Base-by-base conservation (phyloP, 2,888 invertebrate species). In the Cylloceria caligata region DNA sequence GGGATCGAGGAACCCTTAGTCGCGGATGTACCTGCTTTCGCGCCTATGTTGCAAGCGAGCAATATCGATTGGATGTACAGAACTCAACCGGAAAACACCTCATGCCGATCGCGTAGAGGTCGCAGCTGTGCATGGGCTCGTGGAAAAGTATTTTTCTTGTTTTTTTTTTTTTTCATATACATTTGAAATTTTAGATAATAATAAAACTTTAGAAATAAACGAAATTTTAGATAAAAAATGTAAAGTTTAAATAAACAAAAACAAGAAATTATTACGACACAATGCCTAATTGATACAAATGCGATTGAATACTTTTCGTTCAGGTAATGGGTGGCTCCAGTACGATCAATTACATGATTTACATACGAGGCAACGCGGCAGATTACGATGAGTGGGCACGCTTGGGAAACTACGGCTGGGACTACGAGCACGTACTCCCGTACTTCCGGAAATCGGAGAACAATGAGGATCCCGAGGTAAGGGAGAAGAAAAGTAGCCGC, bases 21-120 rank as follows among this genome's bases (percentile, higher is more conserved):
- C 0, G 95, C 95, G 0, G 95, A 95, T 52, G 95, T 96, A 0
- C 96, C 96, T 5, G 94, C 95, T 0, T 94, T 96, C 13, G 95
- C 96, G 0, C 94, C 95, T 7, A 93, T 92, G 85, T 69, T 90
- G 19, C 83, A 85, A 27, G 87, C 81, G 0, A 91, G 89, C 52
- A 90, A 94, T 87, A 94, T 96, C 36, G 96, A 96, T 89, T 96
- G 96, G 96, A 93, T 93, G 86, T 96, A 96, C 90, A 92, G 94
- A 67, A 96, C 96, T 0, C 95, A 95, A 88, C 95, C 95, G 0
- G 94, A 95, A 78, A 93, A 94, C 81, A 89, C 94, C 84, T 94
- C 94, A 0, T 96, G 96, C 86, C 92, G 94, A 62, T 94, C 95
- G 0, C 94, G 94, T 85, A 93, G 93, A 52, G 94, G 94, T 1